Evolutionary conservation across 2,113 vertebrate genomes (phyloP), one percentile per base, ranked within the genome.

Genomic region (Chaetodon trifascialis): DNA sequence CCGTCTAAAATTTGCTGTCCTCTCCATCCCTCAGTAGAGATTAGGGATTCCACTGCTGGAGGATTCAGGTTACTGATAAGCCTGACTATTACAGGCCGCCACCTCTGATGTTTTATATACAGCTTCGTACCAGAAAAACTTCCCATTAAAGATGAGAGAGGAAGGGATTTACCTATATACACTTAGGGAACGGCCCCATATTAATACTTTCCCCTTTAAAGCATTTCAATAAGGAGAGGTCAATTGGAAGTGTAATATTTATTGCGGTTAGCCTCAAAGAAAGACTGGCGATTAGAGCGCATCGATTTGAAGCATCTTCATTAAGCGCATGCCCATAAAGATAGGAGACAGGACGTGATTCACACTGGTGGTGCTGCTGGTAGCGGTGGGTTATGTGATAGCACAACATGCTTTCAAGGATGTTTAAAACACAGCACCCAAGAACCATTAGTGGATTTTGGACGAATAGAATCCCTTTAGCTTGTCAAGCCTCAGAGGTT

Each of bases 1-100:
- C 42, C 49, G 0, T 70, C 81, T 72, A 9, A 70, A 79, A 73
- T 55, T 64, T 73, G 21, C 71, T 70, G 42, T 56, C 58, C 58
- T 84, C 75, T 59, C 65, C 46, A 59, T 60, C 42, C 63, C 75
- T 36, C 34, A 86, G 74, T 23, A 66, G 6, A 91, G 81, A 89
- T 86, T 75, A 88, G 40, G 40, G 30, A 71, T 76, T 78, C 73
- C 58, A 49, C 38, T 17, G 85, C 77, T 52, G 19, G 21, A 8
- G 82, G 76, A 81, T 47, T 73, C 59, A 75, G 46, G 44, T 49
- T 74, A 46, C 73, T 56, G 81, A 79, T 83, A 78, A 83, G 55
- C 51, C 74, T 80, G 62, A 66, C 68, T 80, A 59, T 73, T 74
- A 47, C 64, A 67, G 25, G 16, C 30, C 11, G 16, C 7, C 25